Base-by-base conservation (phyloP, 1,140 invertebrate species). In the Pentalonia nigronervosa region DNA sequence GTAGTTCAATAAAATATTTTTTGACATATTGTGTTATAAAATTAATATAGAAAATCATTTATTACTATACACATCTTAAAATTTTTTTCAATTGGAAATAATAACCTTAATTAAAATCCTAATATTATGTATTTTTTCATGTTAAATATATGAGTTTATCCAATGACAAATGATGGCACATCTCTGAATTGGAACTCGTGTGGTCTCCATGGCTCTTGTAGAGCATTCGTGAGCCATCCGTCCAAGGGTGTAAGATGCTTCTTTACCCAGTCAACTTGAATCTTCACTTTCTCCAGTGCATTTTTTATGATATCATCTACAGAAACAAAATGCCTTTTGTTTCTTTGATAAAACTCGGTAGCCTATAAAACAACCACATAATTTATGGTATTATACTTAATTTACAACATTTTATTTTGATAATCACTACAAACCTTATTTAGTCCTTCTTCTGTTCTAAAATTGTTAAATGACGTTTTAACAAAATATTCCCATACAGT, bases 401-500 rank as follows among this genome's bases (percentile, higher is more conserved):
- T 90, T 60, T 67, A 45, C 7, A 25, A 25, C 45, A 47, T n/a
- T 86, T 14, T 17, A 53, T n/a, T 34, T 60, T 41, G 17, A 93
- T 7, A 41, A 47, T 56, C 30, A 25, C 23, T 48, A 50, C n/a
- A 67, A 76, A 97, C 97, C 95, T 96, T 96, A 67, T 97, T 96
- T 45, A 97, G 95, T 21, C 97, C 97, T 94, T 96, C 96, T 94
- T 97, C 96, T 0, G 97, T 97, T 56, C 96, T 97, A 94, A 97
- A 97, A 23, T 96, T 96, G 0, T 96, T 97, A 0, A 97, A 97
- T 0, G 97, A 97, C 21, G 96, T 96, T 87, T 96, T 96, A 25
- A 97, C 96, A 11, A 97, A 95, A 94, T 96, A 97, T 93, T 97
- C 96, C 97, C 97, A 98, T 25, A 97, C 95, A 94, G 97, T 97